phyloP scores from a whole-genome alignment of 92 coral and sea anemone species.

The Porites lobata region DNA sequence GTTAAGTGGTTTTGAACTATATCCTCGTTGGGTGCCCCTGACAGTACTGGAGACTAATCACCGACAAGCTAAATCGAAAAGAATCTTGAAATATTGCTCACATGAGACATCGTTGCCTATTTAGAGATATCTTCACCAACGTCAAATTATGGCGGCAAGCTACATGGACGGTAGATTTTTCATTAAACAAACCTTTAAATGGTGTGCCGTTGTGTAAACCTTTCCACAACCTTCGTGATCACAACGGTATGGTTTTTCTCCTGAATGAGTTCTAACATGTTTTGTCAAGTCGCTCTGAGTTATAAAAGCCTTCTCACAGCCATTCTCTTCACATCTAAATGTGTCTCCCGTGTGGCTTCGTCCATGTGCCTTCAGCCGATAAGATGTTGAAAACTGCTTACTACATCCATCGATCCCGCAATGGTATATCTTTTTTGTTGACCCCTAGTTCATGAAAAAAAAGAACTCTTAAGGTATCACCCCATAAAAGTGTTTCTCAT shows the following conservation, averaged over 20 bases:
- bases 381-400: conserved; percentile 97
- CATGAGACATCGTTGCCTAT: too few relatives aligned
- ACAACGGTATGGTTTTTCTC: conserved; percentile 95
- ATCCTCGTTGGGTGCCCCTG: too few relatives aligned
- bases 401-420: conserved; percentile 97
- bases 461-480: background rate
- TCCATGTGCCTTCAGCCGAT: conserved; percentile 97
- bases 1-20: too few relatives aligned
- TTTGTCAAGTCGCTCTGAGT: conserved; percentile 99
- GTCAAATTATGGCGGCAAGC: background rate
- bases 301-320: conserved; percentile 94
- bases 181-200: conserved; percentile 83
- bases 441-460: conserved; percentile 32
- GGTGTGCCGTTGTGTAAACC: conserved; percentile 98
- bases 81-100: too few relatives aligned
- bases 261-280: conserved; percentile 96
- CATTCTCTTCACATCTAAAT: conserved; percentile 91
- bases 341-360: conserved; percentile 99
- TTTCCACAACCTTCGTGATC: conserved; percentile 94
- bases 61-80: too few relatives aligned
- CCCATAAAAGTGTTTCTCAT: too few relatives aligned
- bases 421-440: conserved; percentile 93
- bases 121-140: too few relatives aligned
- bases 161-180: too few relatives aligned
- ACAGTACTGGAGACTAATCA: too few relatives aligned